Evolutionary conservation across 2,888 invertebrate genomes (phyloP), one percentile per base, ranked within the genome.

Genomic region (Andrena bicolor): DNA sequence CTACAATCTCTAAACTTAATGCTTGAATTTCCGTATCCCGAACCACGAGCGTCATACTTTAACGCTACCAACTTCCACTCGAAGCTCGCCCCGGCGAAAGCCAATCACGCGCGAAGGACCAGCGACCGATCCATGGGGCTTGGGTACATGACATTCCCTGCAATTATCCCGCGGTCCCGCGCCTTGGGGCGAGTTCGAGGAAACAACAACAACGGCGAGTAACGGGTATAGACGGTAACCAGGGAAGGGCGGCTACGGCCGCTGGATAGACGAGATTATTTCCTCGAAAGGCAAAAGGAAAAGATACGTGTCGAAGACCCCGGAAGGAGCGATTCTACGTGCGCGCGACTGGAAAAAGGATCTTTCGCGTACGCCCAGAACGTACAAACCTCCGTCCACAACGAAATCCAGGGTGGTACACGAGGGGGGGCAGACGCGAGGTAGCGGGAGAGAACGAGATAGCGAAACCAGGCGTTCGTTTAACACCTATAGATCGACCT

Each of bases 401-500:
- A 80, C 41, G 41, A 63, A 76, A 70, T 58, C 70, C 63, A 16
- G 60, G 49, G 28, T 66, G 65, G 53, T 20, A 2, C 20, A 41
- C 20, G 53, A n/a, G 56, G 10, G 13, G 35, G 35, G 53, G 53
- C 3, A 8, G 23, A 4, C 49, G 61, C 53, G 78, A 20, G 72
- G 80, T 86, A 75, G 83, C 80, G 76, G 82, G 66, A 81, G 73
- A 68, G 70, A 72, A 58, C 74, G 73, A 72, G 84, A 84, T 13
- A 16, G 41, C 13, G 77, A 61, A 75, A 79, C 53, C 80, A 64
- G 53, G 78, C 72, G 76, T 74, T 82, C 83, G 83, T 83, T 82
- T 83, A 82, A 77, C 83, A 83, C 83, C 83, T 78, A 83, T 82
- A 83, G 83, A 78, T 83, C 83, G 83, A 78, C 56, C 77, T 71